Evolutionary conservation across 2,888 invertebrate genomes (phyloP).

Genomic region (Cheilosia grossa): DNA sequence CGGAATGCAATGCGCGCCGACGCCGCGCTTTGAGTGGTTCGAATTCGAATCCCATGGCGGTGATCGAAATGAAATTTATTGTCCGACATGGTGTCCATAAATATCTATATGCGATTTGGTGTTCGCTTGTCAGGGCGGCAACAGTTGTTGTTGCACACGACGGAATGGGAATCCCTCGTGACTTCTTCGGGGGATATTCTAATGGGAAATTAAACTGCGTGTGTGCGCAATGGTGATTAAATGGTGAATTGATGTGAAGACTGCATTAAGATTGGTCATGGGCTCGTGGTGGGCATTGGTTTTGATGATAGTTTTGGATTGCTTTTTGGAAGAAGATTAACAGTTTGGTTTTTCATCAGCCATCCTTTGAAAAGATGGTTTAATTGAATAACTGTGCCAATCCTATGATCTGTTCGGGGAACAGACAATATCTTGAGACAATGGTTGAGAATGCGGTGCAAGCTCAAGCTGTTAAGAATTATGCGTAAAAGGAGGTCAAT

Average conservation of each 20-base stretch:
- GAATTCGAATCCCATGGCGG: slow-evolving; percentile 67
- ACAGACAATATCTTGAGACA: too few relatives aligned
- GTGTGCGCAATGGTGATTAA: slow-evolving; percentile 65
- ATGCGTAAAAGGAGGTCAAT: too few relatives aligned
- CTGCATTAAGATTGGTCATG: slow-evolving; percentile 16
- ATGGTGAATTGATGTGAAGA: slow-evolving; percentile 53
- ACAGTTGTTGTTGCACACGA: slow-evolving; percentile 50
- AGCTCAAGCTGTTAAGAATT: too few relatives aligned
- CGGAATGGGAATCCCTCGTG: slow-evolving; percentile 57
- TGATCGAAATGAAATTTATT: slow-evolving; percentile 75
- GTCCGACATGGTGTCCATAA: slow-evolving; percentile 68
- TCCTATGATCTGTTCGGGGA: too few relatives aligned
- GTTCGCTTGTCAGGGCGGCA: slow-evolving; percentile 58
- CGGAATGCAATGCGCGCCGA: slow-evolving; percentile 34
- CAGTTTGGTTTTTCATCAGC: too few relatives aligned
- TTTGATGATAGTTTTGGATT: too few relatives aligned
- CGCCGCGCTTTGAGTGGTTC: slow-evolving; percentile 45
- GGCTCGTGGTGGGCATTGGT: too few relatives aligned
- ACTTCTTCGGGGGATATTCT: slow-evolving; percentile 72
- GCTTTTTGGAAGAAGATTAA: too few relatives aligned
- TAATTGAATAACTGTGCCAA: too few relatives aligned
- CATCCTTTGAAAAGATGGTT: too few relatives aligned
- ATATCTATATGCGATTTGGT: slow-evolving; percentile 58
- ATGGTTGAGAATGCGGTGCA: too few relatives aligned
- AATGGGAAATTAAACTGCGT: slow-evolving; percentile 71